phyloP scores from a whole-genome alignment of 2,113 vertebrate species.

The Brachirus orientalis region DNA sequence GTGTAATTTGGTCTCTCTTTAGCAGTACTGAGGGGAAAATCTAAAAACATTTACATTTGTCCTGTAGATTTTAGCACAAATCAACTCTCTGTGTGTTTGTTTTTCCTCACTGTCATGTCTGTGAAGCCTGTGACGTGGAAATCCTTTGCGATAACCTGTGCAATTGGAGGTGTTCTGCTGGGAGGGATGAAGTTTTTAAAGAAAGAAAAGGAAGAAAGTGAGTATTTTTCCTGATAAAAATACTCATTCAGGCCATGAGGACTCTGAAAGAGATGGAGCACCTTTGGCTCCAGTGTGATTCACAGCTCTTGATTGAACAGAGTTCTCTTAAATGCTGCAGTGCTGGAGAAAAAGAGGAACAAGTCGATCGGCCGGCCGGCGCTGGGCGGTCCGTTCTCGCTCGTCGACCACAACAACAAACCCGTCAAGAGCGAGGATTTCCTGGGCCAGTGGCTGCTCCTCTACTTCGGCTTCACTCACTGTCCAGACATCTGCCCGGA shows the following conservation, averaged over 20 bases:
- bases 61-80: neutral
- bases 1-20: too few species aligned
- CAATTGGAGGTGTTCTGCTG: slow-evolving; percentile 88
- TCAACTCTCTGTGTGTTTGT: neutral
- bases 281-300: too few species aligned
- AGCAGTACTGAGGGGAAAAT: too few species aligned
- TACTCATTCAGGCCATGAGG: neutral
- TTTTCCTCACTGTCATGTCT: neutral
- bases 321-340: slow-evolving; percentile 66
- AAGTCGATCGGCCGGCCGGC: slow-evolving; percentile 88
- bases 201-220: slow-evolving; percentile 88
- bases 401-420: slow-evolving; percentile 87
- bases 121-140: slow-evolving; percentile 94
- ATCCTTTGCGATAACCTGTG: slow-evolving; percentile 88
- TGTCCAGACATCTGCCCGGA: slow-evolving; percentile 98
- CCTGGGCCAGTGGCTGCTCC: slow-evolving; percentile 91
- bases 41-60: too few species aligned
- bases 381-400: slow-evolving; percentile 93
- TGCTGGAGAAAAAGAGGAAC: slow-evolving; percentile 86
- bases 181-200: slow-evolving; percentile 90
- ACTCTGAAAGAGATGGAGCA: too few species aligned
- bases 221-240: slow-evolving; percentile 54
- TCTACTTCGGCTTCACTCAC: slow-evolving; percentile 98
- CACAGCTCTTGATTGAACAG: neutral
- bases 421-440: slow-evolving; percentile 87